Conservation (phyloP, 2,888 invertebrate genomes). For the Lasioglossum figueresi region DNA sequence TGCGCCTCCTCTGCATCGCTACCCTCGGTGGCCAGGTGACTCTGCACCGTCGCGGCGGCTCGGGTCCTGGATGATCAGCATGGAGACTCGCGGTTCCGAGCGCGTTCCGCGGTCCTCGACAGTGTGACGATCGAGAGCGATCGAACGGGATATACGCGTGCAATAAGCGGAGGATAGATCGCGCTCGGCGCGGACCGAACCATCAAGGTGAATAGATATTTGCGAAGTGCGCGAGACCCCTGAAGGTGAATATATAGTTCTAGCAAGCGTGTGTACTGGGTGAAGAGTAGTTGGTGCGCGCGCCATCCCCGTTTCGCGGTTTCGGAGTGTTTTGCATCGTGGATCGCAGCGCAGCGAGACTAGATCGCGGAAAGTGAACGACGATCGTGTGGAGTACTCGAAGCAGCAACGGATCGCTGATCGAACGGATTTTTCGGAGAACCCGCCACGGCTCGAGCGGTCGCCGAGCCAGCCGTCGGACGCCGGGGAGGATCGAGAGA, state of each 20-base stretch:
- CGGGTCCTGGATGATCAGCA: constrained; percentile 24
- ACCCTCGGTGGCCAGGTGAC: constrained; percentile 37
- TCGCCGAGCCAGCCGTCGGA: constrained; percentile 45
- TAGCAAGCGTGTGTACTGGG: constrained; percentile 45
- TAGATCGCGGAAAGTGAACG: constrained; percentile 23
- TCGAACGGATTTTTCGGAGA: background rate
- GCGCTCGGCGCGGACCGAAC: constrained; percentile 26
- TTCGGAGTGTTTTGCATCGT: background rate
- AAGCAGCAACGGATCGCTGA: background rate
- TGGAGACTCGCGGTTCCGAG: constrained; percentile 56
- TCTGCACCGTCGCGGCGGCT: constrained; percentile 22
- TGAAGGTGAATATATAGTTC: background rate
- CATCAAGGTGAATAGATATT: constrained; percentile 24
- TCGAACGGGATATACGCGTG: background rate
- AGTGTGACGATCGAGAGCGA: constrained; percentile 15
- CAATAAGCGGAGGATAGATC: constrained; percentile 7
- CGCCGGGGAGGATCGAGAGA: constrained; percentile 30
- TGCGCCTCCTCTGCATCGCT: constrained; percentile 6
- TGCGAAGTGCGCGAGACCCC: constrained; percentile 19
- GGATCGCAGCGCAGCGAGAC: constrained; percentile 28
- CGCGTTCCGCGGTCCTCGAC: constrained; percentile 1
- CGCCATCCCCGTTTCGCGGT: background rate
- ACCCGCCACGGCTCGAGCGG: background rate
- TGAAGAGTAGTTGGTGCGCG: constrained; percentile 24
- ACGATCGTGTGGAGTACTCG: constrained; percentile 30